Evolutionary conservation across 2,797 vertebrate genomes (phyloP).

Genomic region (Myripristis jacobus): DNA sequence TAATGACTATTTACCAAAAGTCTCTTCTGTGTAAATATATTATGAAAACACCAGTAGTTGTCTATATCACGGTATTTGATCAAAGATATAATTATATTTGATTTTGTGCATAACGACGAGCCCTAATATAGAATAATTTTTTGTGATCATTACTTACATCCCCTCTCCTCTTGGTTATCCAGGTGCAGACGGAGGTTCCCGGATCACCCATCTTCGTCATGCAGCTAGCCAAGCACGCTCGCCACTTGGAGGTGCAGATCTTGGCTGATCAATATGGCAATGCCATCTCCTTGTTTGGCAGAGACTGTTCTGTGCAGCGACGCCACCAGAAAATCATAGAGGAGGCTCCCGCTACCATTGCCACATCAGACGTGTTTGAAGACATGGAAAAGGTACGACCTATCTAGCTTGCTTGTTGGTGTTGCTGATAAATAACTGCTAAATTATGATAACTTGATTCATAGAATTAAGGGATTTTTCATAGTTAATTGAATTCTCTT

Average conservation of each 20-base stretch:
- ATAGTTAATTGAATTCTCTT: neutral
- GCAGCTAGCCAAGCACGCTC: constrained; percentile 95
- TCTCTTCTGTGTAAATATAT: too few species aligned
- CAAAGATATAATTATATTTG: too few species aligned
- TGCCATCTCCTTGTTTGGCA: constrained; percentile 96
- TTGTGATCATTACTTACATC: neutral
- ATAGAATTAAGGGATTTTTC: neutral
- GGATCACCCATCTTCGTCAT: constrained; percentile 89
- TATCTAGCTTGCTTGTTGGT: neutral
- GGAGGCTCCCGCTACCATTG: constrained; percentile 96
- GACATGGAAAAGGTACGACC: constrained; percentile 93
- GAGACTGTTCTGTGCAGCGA: constrained; percentile 97
- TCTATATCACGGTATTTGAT: too few species aligned
- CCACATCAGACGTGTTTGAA: constrained; percentile 91
- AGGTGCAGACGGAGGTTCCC: constrained; percentile 87
- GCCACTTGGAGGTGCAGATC: constrained; percentile 97
- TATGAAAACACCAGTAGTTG: too few species aligned
- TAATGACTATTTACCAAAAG: too few species aligned
- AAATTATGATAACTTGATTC: neutral
- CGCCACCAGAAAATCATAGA: constrained; percentile 99
- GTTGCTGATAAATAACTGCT: neutral
- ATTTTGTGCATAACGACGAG: too few species aligned
- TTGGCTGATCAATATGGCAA: constrained; percentile 96
- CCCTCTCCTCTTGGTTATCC: constrained; percentile 4
- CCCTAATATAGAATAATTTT: neutral